Evolutionary conservation across 37 sponge, comb jelly and placozoan species (phyloP), one percentile per base, ranked within the genome.

Genomic region (Theonella swinhoei): DNA sequence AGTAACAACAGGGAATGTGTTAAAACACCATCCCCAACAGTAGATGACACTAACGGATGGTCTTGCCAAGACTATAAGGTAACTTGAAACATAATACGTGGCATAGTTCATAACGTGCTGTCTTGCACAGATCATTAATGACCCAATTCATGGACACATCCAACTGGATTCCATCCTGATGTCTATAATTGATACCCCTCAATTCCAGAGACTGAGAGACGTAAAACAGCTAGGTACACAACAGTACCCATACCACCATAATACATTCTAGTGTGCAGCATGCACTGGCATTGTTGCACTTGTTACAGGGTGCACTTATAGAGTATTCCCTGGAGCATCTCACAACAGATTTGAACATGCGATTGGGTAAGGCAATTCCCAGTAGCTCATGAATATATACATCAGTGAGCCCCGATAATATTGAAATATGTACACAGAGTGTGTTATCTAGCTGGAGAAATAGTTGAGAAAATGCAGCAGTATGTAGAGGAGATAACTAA

Each of bases 261-360:
- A n/a, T n/a, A n/a, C n/a, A n/a, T n/a, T n/a, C n/a, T n/a, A n/a
- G n/a, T n/a, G n/a, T n/a, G n/a, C n/a, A n/a, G n/a, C n/a, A n/a
- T n/a, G n/a, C n/a, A n/a, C n/a, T n/a, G n/a, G n/a, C n/a, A n/a
- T n/a, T n/a, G n/a, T n/a, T n/a, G n/a, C n/a, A n/a, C n/a, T n/a
- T 39, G 1, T 68, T 2, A 3, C 28, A 82, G 83, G 74, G 38
- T 59, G 64, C 4, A 26, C 65, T 23, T 4, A 33, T 38, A 39
- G 61, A 73, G 79, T 87, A 8, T 80, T 65, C 40, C 76, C 81
- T 63, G 90, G 90, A 34, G 85, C 90, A 24, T 67, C 77, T 38
- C 90, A 90, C 41, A 84, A 72, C 4, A 59, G 90, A 39, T 90
- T 90, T 72, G 85, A 84, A 33, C 90, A 90, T 73, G 71, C 84